Evolutionary conservation across 2,797 vertebrate genomes (phyloP).

Genomic region (Molossus alvarezi): DNA sequence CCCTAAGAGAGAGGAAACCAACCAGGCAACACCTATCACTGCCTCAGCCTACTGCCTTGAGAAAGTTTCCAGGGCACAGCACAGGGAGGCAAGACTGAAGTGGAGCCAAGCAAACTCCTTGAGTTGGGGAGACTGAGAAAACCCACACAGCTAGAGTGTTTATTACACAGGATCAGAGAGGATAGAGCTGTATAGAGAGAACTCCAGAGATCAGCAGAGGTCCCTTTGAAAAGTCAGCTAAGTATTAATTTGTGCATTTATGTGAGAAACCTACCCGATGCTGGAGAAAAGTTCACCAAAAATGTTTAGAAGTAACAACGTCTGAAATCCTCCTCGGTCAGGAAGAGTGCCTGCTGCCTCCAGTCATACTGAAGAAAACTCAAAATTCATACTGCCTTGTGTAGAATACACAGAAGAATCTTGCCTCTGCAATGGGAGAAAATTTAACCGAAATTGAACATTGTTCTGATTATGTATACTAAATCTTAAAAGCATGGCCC

Average conservation of each 20-base stretch:
- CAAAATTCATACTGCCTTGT: not conserved
- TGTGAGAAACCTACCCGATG: not conserved
- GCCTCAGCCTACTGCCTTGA: not conserved
- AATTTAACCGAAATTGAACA: not conserved
- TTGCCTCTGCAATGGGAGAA: not conserved
- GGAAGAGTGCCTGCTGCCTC: not conserved
- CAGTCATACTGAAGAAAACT: not conserved
- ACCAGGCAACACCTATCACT: not conserved
- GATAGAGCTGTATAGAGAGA: not conserved
- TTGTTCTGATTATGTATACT: not conserved
- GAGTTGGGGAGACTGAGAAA: not conserved
- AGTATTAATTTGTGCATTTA: not conserved
- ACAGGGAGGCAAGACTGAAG: not conserved
- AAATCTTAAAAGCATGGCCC: slow-evolving; percentile 33
- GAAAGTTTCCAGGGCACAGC: not conserved
- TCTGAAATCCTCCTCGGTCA: not conserved
- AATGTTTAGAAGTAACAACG: not conserved
- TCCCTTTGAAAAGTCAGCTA: not conserved
- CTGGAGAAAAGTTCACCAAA: not conserved
- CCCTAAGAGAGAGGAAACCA: not conserved
- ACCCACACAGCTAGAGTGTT: not conserved
- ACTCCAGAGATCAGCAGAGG: not conserved
- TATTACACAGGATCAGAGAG: not conserved
- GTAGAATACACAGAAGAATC: not conserved
- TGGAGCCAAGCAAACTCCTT: not conserved